These are phyloP conservation scores for Amphibalanus amphitrite DNA, from an alignment of 1,140 invertebrate species.

Conservation along the genomic window DNA sequence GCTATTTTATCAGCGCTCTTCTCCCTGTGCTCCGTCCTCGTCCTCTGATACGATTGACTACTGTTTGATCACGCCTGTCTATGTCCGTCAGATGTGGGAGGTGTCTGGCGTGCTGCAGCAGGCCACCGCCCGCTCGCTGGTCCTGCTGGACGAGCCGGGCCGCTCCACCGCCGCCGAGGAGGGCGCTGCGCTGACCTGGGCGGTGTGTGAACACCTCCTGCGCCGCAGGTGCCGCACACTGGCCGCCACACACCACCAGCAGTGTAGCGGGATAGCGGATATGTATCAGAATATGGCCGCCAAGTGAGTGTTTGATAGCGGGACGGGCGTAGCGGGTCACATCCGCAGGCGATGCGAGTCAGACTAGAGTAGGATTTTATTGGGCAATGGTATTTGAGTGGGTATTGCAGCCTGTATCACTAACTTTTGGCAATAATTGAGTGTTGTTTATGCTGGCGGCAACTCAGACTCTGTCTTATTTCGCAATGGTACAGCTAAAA, in stretches of 20 bases:
- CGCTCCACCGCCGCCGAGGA: constrained; percentile 63
- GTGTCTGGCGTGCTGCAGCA: constrained; percentile 56
- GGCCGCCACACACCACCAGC: constrained; percentile 64
- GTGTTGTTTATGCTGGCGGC: no score
- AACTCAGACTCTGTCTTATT: background rate
- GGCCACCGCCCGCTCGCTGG: constrained; percentile 47
- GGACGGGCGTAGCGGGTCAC: background rate
- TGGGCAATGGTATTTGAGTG: background rate
- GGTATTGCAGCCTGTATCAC: background rate
- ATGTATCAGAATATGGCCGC: constrained; percentile 57
- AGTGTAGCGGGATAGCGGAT: constrained; percentile 48
- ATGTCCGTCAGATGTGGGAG: constrained; percentile 51
- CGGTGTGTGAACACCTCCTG: constrained; percentile 56
- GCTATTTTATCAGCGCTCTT: no score
- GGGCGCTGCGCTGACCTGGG: constrained; percentile 61
- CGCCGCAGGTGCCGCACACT: constrained; percentile 51
- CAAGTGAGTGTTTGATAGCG: constrained; percentile 42
- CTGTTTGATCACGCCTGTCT: constrained; percentile 1
- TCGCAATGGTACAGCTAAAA: no score
- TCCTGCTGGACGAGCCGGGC: constrained; percentile 77
- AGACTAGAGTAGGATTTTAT: background rate
- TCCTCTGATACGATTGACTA: no score
- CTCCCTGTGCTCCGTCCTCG: no score
- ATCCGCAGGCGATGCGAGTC: background rate
- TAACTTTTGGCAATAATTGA: no score